Percentiles rank a stretch among this genome's conserved stretches.
Evolutionary conservation across 37 sponge, comb jelly and placozoan genomes (phyloP).

Genomic region (Beroe ovata): DNA sequence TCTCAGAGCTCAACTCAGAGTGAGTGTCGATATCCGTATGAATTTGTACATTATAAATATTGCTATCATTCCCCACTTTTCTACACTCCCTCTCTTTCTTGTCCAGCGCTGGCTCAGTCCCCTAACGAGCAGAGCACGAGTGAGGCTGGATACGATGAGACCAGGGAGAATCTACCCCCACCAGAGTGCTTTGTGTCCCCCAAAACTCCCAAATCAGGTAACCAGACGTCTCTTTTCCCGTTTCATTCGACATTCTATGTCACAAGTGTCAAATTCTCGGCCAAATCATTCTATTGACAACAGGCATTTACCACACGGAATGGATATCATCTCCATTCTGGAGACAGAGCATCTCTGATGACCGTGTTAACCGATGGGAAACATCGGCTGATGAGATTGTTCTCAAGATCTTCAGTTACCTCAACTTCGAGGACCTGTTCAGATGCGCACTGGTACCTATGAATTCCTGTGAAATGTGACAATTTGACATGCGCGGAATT

Average conservation of each 20-base stretch:
- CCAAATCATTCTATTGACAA: too few species aligned
- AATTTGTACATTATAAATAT: too few species aligned
- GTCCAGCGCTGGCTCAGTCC: slow-evolving; percentile 7
- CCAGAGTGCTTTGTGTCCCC: background rate
- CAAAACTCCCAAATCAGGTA: slow-evolving; percentile 30
- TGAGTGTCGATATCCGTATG: too few species aligned
- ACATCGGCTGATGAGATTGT: slow-evolving; percentile 8
- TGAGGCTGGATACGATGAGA: slow-evolving; percentile 8
- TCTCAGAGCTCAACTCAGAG: background rate
- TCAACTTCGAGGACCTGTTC: slow-evolving; percentile 54
- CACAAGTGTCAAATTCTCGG: too few species aligned
- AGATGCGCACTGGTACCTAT: slow-evolving; percentile 52
- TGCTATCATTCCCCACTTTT: too few species aligned
- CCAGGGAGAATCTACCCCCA: slow-evolving; percentile 15
- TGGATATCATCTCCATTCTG: slow-evolving; percentile 65
- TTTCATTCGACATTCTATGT: too few species aligned
- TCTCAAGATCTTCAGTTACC: slow-evolving; percentile 62
- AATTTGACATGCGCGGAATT: background rate
- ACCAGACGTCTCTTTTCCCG: too few species aligned
- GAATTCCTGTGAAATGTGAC: too few species aligned
- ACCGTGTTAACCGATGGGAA: slow-evolving; percentile 28
- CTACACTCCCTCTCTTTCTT: too few species aligned
- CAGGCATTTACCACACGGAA: slow-evolving; percentile 41
- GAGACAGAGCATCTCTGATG: slow-evolving; percentile 11
- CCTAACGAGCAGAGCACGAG: slow-evolving; percentile 15